phyloP scores from a whole-genome alignment of 92 coral and sea anemone species.

The Epizoanthus ramosus region DNA sequence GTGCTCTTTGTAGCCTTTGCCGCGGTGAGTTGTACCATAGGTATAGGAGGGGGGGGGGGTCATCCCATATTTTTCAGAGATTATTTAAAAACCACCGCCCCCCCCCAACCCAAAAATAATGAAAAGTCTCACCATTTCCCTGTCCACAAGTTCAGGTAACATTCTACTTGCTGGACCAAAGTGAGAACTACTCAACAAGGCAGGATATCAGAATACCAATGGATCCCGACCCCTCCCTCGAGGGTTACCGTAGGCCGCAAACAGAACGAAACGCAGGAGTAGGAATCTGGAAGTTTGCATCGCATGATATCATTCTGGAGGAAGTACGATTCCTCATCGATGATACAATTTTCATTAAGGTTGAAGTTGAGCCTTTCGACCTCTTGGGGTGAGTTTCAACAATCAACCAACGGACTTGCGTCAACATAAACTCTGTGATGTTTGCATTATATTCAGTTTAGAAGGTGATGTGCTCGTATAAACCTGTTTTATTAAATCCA shows the following conservation, averaged over 20 bases:
- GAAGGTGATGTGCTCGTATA: no score
- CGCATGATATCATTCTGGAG: slow-evolving; percentile 6
- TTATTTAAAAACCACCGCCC: no score
- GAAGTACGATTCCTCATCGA: slow-evolving; percentile 9
- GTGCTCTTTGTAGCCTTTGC: no score
- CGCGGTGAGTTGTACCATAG: no score
- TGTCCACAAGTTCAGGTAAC: slow-evolving; percentile 4
- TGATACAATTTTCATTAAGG: slow-evolving; percentile 34
- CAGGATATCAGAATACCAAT: slow-evolving; percentile 11
- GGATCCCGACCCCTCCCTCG: slow-evolving; percentile 37
- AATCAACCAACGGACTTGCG: background rate
- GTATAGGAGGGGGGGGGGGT: no score
- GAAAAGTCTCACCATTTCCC: background rate
- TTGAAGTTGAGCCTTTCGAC: slow-evolving; percentile 38
- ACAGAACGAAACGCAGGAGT: slow-evolving; percentile 24
- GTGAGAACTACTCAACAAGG: background rate
- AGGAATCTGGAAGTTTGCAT: slow-evolving; percentile 31
- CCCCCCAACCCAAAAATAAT: no score
- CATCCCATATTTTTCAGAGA: no score
- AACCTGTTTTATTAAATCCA: no score
- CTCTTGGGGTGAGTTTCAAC: slow-evolving; percentile 28
- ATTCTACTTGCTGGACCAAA: slow-evolving; percentile 34
- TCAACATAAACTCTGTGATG: no score
- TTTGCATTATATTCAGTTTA: no score
- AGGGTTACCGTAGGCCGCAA: slow-evolving; percentile 35